Base-by-base conservation (phyloP, 2,113 vertebrate species). In the Leucopternis melanops region DNA sequence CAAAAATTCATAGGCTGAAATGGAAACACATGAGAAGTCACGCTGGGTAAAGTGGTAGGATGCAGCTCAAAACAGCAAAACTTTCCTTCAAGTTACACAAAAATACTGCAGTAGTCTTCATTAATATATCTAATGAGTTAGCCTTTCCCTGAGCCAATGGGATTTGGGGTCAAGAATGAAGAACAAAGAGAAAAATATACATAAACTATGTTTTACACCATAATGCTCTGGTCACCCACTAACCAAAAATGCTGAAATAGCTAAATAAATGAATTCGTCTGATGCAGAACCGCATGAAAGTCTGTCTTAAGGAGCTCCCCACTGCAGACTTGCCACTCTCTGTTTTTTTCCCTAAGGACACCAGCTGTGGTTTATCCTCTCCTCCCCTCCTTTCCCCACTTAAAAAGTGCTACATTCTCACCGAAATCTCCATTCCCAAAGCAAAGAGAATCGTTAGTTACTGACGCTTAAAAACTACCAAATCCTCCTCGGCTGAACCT, bases 221-320 rank as follows among this genome's bases (percentile, higher is more conserved):
- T 40, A 83, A 66, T 90, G 85, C 29, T 67, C 57, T 69, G 81
- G 87, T 96, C 90, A 94, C 27, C 78, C 90, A 32, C 87, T 77
- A 71, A 79, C 92, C 84, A 91, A 92, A 94, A 96, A 91, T 54
- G 81, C 85, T 94, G 90, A 85, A 93, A 69, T 42, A 88, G 78
- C 78, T n/a, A 17, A 88, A 54, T 57, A 85, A 83, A 73, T 66
- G 15, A 69, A 52, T 82, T 86, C 5, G 3, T 82, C 79, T 96
- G 88, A 73, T 73, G 87, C 40, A 82, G 74, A 96, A 92, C 94
- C 58, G 22, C 87, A 88, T 93, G 50, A 92, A 94, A 94, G 80
- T 34, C 19, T 34, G 25, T 81, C 49, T 40, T 69, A 59, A 84
- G 81, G 69, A 90, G 82, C 34, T 91, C 77, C 52, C 65, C 66